These are phyloP conservation scores for Apotomis capreana DNA, from an alignment of 2,888 invertebrate species.

Conservation along the genomic window DNA sequence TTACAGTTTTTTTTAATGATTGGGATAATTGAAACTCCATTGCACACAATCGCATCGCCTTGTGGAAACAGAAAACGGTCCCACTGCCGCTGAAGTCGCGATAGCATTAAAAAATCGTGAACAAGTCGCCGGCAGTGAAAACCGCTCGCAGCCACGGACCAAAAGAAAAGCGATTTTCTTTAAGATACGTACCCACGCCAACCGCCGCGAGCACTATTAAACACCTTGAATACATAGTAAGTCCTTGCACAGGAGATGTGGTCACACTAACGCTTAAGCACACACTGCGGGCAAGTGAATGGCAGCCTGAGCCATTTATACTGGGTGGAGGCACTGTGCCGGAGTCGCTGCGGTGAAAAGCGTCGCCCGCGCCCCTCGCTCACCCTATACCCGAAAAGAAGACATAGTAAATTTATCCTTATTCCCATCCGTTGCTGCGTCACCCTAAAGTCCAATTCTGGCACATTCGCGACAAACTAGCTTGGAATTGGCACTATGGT, in stretches of 20 bases:
- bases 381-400: constrained; percentile 43
- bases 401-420: constrained; percentile 27
- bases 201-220: constrained; percentile 85
- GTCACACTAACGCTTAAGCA: constrained; percentile 81
- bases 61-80: constrained; percentile 62
- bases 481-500: too few relatives aligned
- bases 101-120: constrained; percentile 46
- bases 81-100: constrained; percentile 65
- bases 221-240: constrained; percentile 82
- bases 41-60: constrained; percentile 53
- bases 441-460: constrained; percentile 18
- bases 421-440: constrained; percentile 4
- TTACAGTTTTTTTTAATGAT: neutral
- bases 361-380: constrained; percentile 61
- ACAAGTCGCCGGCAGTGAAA: constrained; percentile 40
- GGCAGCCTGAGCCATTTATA: constrained; percentile 81
- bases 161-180: constrained; percentile 24
- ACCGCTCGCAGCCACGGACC: constrained; percentile 41
- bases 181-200: constrained; percentile 84
- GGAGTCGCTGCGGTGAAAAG: constrained; percentile 72
- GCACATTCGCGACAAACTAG: neutral
- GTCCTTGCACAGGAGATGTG: constrained; percentile 78
- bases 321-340: constrained; percentile 67
- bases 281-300: constrained; percentile 83
- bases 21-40: constrained; percentile 27